Conservation (phyloP, 2,888 invertebrate species). For the Clepsis dumicolana region DNA sequence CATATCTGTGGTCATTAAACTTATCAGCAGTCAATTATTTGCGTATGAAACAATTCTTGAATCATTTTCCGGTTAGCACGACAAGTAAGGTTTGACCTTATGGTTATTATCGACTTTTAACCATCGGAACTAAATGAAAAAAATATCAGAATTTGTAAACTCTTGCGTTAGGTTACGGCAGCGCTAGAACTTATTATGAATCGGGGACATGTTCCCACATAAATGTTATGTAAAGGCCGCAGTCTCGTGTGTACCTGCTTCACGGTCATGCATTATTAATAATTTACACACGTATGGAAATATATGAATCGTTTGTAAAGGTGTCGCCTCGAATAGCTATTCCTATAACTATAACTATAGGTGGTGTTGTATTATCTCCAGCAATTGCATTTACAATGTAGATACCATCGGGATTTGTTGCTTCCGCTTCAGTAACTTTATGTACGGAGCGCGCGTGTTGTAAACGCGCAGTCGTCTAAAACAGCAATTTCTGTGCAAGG, state of each 20-base stretch:
- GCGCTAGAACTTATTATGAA: slow-evolving; percentile 35
- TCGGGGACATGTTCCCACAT: slow-evolving; percentile 38
- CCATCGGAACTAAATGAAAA: background rate
- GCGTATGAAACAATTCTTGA: slow-evolving; percentile 57
- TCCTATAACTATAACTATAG: too few species aligned
- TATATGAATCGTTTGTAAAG: slow-evolving; percentile 54
- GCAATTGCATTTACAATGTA: slow-evolving; percentile 63
- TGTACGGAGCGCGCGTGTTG: slow-evolving; percentile 53
- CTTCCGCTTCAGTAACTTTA: slow-evolving; percentile 62
- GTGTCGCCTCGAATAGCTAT: slow-evolving; percentile 48
- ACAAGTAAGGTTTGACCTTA: background rate
- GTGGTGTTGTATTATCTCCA: slow-evolving; percentile 57
- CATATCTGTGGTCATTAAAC: slow-evolving; percentile 64
- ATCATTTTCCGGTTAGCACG: slow-evolving; percentile 63
- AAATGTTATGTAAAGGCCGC: slow-evolving; percentile 31
- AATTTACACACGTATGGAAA: slow-evolving; percentile 37
- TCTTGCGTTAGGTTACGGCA: slow-evolving; percentile 29
- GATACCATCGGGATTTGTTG: slow-evolving; percentile 60
- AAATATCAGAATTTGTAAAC: slow-evolving; percentile 18
- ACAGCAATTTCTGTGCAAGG: slow-evolving; percentile 60
- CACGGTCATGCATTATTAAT: slow-evolving; percentile 42
- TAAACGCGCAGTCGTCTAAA: slow-evolving; percentile 61
- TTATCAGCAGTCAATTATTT: slow-evolving; percentile 64
- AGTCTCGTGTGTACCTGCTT: slow-evolving; percentile 24
- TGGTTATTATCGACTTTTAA: background rate